A percentile compares a stretch with the other conserved stretches of the same genome.
Conservation (phyloP, 2,797 vertebrate genomes). For the Cossypha heuglini region DNA sequence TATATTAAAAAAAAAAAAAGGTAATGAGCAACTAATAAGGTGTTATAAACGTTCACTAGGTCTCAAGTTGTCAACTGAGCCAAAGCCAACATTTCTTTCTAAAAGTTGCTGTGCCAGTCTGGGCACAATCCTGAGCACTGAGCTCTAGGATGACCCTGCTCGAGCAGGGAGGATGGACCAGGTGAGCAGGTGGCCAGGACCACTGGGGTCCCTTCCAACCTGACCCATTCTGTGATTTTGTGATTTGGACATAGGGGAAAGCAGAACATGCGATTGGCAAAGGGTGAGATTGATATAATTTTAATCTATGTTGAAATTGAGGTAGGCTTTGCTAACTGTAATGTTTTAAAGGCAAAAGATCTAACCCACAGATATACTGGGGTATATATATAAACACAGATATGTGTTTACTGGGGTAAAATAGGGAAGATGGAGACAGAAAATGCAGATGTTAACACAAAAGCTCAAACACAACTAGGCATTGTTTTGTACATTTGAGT, state of each 20-base stretch:
- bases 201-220: neutral
- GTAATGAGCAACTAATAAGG: neutral
- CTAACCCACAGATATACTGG: fast-evolving
- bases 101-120: neutral
- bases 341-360: neutral
- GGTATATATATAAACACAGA: too few relatives aligned
- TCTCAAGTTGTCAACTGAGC: neutral
- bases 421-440: neutral
- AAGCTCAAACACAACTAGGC: fast-evolving
- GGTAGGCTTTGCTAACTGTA: neutral
- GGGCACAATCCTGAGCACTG: neutral
- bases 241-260: neutral
- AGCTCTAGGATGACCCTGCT: neutral
- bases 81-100: neutral
- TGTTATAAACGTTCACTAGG: neutral
- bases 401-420: neutral
- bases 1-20: neutral
- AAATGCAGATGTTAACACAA: neutral
- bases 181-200: neutral
- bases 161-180: neutral
- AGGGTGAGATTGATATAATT: neutral
- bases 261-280: neutral
- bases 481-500: neutral
- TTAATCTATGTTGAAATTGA: neutral
- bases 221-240: neutral